A percentile compares a stretch with the other conserved stretches of the same genome.
These are phyloP conservation scores for Pangasius krempfi DNA, from an alignment of 2,797 vertebrate genomes.

Conservation along the genomic window DNA sequence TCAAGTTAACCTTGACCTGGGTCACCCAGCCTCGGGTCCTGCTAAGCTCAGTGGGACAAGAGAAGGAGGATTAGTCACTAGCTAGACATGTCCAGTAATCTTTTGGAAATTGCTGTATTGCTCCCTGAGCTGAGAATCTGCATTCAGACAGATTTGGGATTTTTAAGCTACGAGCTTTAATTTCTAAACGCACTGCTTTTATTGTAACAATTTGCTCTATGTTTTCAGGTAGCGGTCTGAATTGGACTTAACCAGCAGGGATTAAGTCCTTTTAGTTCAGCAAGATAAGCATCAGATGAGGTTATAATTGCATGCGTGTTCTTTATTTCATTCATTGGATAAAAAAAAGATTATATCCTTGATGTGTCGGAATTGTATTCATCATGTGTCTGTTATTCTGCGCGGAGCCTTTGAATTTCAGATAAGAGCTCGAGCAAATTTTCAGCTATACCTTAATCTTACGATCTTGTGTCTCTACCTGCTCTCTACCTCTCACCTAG, in stretches of 20 bases:
- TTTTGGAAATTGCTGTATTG: constrained; percentile 12
- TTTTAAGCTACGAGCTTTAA: constrained; percentile 27
- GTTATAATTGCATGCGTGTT: constrained; percentile 61
- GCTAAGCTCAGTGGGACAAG: constrained; percentile 30
- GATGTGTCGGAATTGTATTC: constrained; percentile 62
- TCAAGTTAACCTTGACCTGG: constrained; percentile 55
- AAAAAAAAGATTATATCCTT: constrained; percentile 68
- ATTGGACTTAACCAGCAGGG: constrained; percentile 46
- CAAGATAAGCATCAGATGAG: constrained; percentile 57
- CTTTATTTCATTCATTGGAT: constrained; percentile 66
- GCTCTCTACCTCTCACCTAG: constrained; percentile 47
- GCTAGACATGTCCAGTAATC: constrained; percentile 30
- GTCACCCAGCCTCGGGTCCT: constrained; percentile 32
- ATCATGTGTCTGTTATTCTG: constrained; percentile 66
- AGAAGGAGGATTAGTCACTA: constrained; percentile 35
- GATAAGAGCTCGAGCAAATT: constrained; percentile 77
- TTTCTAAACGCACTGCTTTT: constrained; percentile 38
- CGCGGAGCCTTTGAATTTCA: constrained; percentile 70
- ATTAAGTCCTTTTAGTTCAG: constrained; percentile 51
- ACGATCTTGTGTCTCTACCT: constrained; percentile 66
- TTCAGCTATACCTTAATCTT: constrained; percentile 75
- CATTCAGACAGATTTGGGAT: constrained; percentile 31
- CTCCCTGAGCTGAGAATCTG: constrained; percentile 24
- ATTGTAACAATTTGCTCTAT: constrained; percentile 8
- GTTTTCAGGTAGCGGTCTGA: constrained; percentile 30